Percentiles rank a stretch among this genome's conserved stretches.
Conservation (phyloP, 2,888 invertebrate species). For the Tigriopus californicus region DNA sequence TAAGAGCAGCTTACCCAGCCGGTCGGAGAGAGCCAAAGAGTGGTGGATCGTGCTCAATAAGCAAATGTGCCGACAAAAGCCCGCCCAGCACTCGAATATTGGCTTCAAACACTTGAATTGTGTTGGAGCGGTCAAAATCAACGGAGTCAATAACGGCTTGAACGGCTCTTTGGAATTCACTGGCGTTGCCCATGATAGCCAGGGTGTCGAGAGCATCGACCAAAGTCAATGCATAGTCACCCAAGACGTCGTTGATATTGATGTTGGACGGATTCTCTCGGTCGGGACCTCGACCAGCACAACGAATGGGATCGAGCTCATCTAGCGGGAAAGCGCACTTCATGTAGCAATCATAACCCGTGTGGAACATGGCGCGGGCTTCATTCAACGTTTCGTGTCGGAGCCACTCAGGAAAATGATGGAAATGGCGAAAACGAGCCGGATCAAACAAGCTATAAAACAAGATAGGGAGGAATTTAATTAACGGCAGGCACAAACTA, state of each 20-base stretch:
- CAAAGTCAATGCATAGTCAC: conserved; percentile 40
- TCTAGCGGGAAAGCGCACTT: conserved; percentile 41
- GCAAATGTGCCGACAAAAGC: conserved; percentile 40
- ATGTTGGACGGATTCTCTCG: conserved; percentile 31
- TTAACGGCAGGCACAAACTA: too few relatives aligned
- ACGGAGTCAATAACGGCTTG: conserved; percentile 32
- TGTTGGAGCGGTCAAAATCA: conserved; percentile 38
- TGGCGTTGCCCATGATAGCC: conserved; percentile 37
- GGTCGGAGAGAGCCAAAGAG: conserved; percentile 32
- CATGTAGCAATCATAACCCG: conserved; percentile 42
- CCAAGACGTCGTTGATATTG: conserved; percentile 44
- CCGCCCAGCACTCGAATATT: conserved; percentile 40
- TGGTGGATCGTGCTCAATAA: conserved; percentile 35
- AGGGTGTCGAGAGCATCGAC: conserved; percentile 40
- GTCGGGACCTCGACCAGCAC: conserved; percentile 11
- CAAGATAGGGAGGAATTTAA: too few relatives aligned
- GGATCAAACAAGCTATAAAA: too few relatives aligned
- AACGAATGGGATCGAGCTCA: conserved; percentile 40
- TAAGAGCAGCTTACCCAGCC: conserved; percentile 18
- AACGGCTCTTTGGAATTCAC: conserved; percentile 39
- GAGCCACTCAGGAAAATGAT: conserved; percentile 26
- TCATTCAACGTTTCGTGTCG: conserved; percentile 27
- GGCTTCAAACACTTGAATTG: conserved; percentile 44
- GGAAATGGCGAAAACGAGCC: too few relatives aligned
- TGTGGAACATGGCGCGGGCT: conserved; percentile 36